Base-by-base conservation (phyloP, 2,888 invertebrate species). In the Cremastinae sp. region DNA sequence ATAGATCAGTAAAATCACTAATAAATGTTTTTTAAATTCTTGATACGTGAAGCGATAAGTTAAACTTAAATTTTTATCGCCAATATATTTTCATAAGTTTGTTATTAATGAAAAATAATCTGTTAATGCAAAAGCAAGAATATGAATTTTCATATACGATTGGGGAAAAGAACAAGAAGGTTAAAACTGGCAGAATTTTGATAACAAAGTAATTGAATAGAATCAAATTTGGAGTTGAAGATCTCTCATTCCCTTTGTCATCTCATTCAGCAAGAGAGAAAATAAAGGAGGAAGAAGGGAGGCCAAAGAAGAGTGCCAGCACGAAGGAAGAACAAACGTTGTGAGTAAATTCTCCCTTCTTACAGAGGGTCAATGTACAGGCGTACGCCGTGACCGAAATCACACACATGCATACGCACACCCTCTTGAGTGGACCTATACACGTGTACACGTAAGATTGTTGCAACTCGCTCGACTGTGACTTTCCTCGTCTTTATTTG, bases 361-460 rank as follows among this genome's bases (percentile, higher is more conserved):
- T 8, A 55, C 75, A 79, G 82, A 85, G 83, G 89, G 88, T 89
- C 89, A 89, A 88, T 83, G 89, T 88, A 89, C 89, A 88, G 88
- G 85, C 89, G 86, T 82, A 81, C 87, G 86, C 87, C 88, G 88
- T 89, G 88, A 88, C 88, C 88, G 86, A 89, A 89, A 89, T 88
- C 88, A 87, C 88, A 87, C 87, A 86, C 86, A 83, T 85, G 84
- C 87, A 1, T n/a, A 1, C 14, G 35, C 87, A 87, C 88, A 87
- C 87, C 86, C 86, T 83, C 85, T 5, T 28, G 2, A 28, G 28
- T 5, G 28, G 28, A 28, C 28, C 2, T 28, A n/a, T n/a, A 28
- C 2, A 28, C 28, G 28, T 28, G 28, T 28, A 28, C 28, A 28
- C 28, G 28, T 28, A 5, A 28, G 84, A 86, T 86, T 81, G 82